Base-by-base conservation (phyloP, 2,113 vertebrate species). In the Alectura lathami region DNA sequence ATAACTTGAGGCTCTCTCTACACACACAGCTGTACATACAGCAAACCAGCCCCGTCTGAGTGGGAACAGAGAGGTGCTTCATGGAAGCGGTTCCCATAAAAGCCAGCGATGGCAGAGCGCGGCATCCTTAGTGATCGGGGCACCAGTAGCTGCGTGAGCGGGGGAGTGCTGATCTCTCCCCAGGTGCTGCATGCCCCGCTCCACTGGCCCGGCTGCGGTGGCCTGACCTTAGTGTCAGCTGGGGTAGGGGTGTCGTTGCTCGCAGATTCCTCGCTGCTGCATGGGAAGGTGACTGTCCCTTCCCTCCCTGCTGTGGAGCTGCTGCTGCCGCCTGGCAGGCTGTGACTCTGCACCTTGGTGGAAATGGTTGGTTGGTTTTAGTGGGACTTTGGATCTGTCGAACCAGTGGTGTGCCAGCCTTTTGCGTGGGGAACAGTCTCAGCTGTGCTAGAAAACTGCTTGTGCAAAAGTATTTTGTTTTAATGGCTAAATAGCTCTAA, bases 361-460 rank as follows among this genome's bases (percentile, higher is more conserved):
- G 59, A 27, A 36, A 36, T 34, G 5, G 26, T 54, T 17, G 8
- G 2, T 30, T 43, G 14, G 8, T 21, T 88, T 38, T 50, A 47
- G 32, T 2, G 2, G 24, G 4, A 24, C 40, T 50, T 50, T 32
- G 23, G 4, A 62, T 8, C 38, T 34, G 22, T 9, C 0, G 4
- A 48, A 8, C 26, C 30, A 15, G 7, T 18, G 7, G 32, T 0
- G 6, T 32, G 14, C 47, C 54, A 22, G 0, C 50, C 32, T 53
- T 56, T 62, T 24, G 11, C 43, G 30, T 47, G 26, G 57, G 45
- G 63, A 53, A 6, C 1, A 0, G 43, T 45, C 48, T 17, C 70
- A 43, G 69, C 63, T 54, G 0, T n/a, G 47, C 70, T 26, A 43
- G 67, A 56, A 23, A 68, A 22, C 42, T 26, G 21, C 40, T 38